Conservation (phyloP, 1,140 invertebrate species). For the Lutraria rhynchaena region DNA sequence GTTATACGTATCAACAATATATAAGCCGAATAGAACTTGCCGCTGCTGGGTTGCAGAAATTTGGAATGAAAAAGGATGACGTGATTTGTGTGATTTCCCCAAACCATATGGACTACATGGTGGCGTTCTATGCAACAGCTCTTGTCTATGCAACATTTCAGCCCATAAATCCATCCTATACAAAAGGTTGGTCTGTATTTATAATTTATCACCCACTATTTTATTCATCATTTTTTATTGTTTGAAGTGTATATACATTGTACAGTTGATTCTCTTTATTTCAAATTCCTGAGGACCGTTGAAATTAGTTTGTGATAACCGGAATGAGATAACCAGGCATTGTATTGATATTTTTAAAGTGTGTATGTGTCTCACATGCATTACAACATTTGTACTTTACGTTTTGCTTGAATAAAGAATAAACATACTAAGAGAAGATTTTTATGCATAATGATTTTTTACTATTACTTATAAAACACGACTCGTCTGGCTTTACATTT, state of each 20-base stretch:
- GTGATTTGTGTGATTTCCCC: conserved; percentile 27
- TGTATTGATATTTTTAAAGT: no score
- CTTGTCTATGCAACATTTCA: conserved; percentile 30
- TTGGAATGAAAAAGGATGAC: conserved; percentile 20
- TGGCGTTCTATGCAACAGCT: conserved; percentile 30
- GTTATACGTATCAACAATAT: conserved; percentile 1
- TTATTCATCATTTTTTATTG: not conserved
- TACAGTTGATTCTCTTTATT: not conserved
- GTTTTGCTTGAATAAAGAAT: no score
- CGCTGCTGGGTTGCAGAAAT: conserved; percentile 17
- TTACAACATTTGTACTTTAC: no score
- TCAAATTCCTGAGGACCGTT: no score
- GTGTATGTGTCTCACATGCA: no score
- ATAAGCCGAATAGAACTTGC: not conserved
- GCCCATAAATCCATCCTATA: conserved; percentile 26
- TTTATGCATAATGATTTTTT: no score
- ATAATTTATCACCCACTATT: not conserved
- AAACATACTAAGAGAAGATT: no score
- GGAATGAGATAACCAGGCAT: not conserved
- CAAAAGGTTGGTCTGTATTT: conserved; percentile 13
- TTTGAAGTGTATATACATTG: not conserved
- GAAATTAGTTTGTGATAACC: not conserved
- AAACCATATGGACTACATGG: conserved; percentile 25
- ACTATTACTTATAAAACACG: no score
- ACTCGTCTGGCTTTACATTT: no score